phyloP scores from a whole-genome alignment of 2,888 invertebrate genomes.

The Rhopalosiphum nymphaeae region DNA sequence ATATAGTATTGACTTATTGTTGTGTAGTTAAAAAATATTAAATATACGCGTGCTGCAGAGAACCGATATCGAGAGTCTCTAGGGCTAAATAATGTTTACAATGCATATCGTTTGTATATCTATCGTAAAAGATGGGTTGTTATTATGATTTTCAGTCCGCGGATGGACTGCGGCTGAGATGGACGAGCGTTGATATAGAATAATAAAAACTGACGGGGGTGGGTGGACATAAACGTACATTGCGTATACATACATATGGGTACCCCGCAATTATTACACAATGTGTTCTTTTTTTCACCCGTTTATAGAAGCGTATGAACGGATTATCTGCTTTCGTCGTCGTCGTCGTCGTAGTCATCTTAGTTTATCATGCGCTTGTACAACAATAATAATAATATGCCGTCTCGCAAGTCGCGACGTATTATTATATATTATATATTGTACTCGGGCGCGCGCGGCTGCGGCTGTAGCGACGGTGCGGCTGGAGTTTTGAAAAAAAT shows the following conservation, averaged over 20 bases:
- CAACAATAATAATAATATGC: background rate
- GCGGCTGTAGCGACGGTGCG: background rate
- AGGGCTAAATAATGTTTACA: background rate
- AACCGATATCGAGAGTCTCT: background rate
- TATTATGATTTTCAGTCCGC: background rate
- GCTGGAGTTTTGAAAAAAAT: background rate
- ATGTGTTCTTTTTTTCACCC: background rate
- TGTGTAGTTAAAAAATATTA: background rate
- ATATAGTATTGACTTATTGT: slow-evolving; percentile 24
- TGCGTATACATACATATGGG: background rate
- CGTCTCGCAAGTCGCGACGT: background rate
- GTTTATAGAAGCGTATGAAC: background rate
- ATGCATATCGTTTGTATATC: no score
- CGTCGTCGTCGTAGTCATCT: background rate
- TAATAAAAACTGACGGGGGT: background rate
- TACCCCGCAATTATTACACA: slow-evolving; percentile 30
- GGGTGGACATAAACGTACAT: background rate
- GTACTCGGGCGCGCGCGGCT: background rate
- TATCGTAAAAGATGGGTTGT: background rate
- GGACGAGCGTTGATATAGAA: background rate
- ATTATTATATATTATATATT: background rate
- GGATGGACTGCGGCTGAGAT: background rate
- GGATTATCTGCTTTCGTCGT: background rate
- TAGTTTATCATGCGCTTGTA: background rate
- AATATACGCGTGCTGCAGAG: background rate